Conservation (phyloP, 2,113 vertebrate genomes). For the Athene noctua region DNA sequence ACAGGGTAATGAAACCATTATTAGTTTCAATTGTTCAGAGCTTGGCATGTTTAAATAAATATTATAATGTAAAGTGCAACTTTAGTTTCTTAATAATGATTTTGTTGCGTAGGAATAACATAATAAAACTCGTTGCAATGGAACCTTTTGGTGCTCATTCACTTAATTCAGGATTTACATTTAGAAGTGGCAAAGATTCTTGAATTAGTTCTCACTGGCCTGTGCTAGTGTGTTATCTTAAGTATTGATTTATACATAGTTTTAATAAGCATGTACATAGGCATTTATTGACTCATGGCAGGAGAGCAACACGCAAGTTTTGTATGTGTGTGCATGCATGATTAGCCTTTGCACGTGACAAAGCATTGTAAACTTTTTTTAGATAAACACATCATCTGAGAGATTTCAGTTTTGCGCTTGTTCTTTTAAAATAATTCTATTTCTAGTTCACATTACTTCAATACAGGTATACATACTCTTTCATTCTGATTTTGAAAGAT, state of each 20-base stretch:
- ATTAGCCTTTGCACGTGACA: background rate
- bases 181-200: background rate
- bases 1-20: background rate
- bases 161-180: background rate
- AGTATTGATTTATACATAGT: background rate
- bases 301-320: background rate
- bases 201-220: background rate
- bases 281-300: background rate
- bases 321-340: fast-evolving
- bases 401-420: background rate
- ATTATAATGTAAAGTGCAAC: background rate
- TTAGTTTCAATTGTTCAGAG: background rate
- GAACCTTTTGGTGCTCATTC: background rate
- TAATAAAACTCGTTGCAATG: background rate
- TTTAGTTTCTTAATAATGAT: background rate
- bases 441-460: background rate
- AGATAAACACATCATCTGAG: background rate
- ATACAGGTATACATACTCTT: background rate
- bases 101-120: background rate
- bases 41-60: background rate
- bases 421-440: background rate
- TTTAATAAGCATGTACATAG: background rate
- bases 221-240: background rate
- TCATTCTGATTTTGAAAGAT: background rate
- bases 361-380: background rate